Evolutionary conservation across 2,797 vertebrate genomes (phyloP), one percentile per base, ranked within the genome.

Genomic region (Acestrorhynchus altus): DNA sequence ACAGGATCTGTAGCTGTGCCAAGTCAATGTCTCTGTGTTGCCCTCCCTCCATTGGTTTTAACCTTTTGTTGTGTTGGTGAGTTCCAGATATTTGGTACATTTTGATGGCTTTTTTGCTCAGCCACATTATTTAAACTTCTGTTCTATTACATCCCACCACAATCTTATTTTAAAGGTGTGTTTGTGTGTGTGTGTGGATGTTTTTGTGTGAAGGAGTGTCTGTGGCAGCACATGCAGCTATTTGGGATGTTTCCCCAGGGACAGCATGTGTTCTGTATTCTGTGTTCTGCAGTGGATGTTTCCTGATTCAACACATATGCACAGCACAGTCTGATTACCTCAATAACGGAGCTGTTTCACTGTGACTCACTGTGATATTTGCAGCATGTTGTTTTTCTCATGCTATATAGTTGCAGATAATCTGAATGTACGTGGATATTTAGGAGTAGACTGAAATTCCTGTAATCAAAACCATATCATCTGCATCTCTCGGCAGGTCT

Each of bases 401-500:
- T 54, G 35, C 57, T 40, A 52, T 42, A 47, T 67, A 4, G 3
- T 1, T 49, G 22, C 22, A 60, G 54, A 52, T 15, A 1, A 60
- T 68, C 69, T 42, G 12, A 4, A 24, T 65, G 4, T n/a, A 13
- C 20, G 24, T 13, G 11, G n/a, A n/a, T 39, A 44, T 65, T n/a
- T 40, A 18, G 35, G 1, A 18, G 8, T 7, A 18, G 57, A 35
- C 11, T 24, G 61, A 42, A 64, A 18, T 35, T 16, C 26, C 12
- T 1, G 26, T 42, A 40, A 56, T 13, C 31, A 1, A 39, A 40
- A 10, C 18, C 35, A n/a, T 40, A 40, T 39, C 46, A 4, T 46
- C 22, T 74, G 40, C 31, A 22, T 4, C 4, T n/a, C 24, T 28
- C 2, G 80, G 12, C 81, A 93, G 92, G 93, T 90, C 76, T 93